Conservation (phyloP, 2,797 vertebrate genomes). For the Cetoscarus ocellatus region DNA sequence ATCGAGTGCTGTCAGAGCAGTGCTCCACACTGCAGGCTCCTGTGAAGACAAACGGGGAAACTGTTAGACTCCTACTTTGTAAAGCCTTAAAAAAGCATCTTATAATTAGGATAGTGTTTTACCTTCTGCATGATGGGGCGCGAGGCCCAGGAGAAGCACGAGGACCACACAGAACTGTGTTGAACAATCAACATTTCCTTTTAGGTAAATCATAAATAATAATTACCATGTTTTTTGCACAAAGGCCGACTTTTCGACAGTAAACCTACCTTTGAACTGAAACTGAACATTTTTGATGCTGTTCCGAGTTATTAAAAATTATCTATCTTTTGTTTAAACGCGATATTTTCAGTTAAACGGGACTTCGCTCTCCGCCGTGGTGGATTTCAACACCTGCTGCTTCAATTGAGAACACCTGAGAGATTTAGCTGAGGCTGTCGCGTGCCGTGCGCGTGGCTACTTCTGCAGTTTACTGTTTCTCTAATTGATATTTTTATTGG, state of each 20-base stretch:
- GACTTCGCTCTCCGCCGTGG: not conserved
- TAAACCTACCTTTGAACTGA: slow-evolving; percentile 57
- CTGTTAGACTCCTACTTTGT: rapidly evolving
- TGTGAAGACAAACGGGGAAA: slow-evolving; percentile 2
- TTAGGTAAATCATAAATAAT: not conserved
- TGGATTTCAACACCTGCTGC: slow-evolving; percentile 45
- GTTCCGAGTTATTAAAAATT: not conserved
- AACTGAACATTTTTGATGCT: slow-evolving; percentile 27
- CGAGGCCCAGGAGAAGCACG: slow-evolving; percentile 42
- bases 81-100: no score
- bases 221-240: no score
- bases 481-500: no score
- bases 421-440: not conserved
- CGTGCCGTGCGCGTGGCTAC: not conserved
- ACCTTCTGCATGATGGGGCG: slow-evolving; percentile 51
- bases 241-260: no score
- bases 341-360: not conserved
- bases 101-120: not conserved
- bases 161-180: slow-evolving; percentile 53
- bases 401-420: slow-evolving; percentile 62
- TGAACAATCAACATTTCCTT: not conserved
- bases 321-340: not conserved
- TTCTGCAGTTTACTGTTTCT: not conserved
- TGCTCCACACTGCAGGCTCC: slow-evolving; percentile 72
- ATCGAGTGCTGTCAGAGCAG: slow-evolving; percentile 64